A percentile compares a stretch with the other conserved stretches of the same genome.
Conservation (phyloP, 2,797 vertebrate genomes). For the Natrix natrix region DNA sequence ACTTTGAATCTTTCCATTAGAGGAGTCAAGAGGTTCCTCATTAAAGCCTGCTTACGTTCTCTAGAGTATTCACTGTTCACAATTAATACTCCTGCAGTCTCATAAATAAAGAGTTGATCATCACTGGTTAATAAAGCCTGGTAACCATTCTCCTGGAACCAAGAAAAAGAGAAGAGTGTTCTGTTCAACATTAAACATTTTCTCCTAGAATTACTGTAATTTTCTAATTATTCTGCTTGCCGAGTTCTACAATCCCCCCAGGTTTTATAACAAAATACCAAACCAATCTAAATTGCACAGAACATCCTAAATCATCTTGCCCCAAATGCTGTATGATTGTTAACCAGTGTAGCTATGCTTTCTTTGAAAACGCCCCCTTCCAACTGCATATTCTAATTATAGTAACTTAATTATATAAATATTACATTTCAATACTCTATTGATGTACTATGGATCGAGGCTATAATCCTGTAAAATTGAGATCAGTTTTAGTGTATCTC, state of each 20-base stretch:
- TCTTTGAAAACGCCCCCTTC: not conserved
- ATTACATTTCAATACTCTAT: not conserved
- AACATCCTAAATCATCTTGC: not conserved
- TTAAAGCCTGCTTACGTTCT: slow-evolving; percentile 90
- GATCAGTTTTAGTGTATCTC: not conserved
- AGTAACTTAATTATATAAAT: not conserved
- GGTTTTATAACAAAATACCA: not conserved
- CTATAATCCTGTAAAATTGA: not conserved
- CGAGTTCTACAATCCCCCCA: not conserved
- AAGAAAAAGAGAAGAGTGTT: slow-evolving; percentile 22
- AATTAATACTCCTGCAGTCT: slow-evolving; percentile 92
- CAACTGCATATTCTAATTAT: not conserved
- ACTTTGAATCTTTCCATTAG: slow-evolving; percentile 93
- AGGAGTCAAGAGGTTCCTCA: slow-evolving; percentile 90
- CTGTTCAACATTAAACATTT: not conserved
- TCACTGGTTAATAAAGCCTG: slow-evolving; percentile 89
- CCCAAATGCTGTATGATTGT: not conserved
- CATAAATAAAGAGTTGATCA: slow-evolving; percentile 97
- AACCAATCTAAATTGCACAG: not conserved
- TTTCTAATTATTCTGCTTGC: not conserved
- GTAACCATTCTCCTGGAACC: slow-evolving; percentile 89
- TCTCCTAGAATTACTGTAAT: not conserved
- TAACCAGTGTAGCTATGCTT: not conserved
- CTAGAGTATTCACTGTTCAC: slow-evolving; percentile 89
- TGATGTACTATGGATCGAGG: not conserved